Evolutionary conservation across 2,797 vertebrate genomes (phyloP), one percentile per base, ranked within the genome.

Genomic region (Sebastes melanostomus): DNA sequence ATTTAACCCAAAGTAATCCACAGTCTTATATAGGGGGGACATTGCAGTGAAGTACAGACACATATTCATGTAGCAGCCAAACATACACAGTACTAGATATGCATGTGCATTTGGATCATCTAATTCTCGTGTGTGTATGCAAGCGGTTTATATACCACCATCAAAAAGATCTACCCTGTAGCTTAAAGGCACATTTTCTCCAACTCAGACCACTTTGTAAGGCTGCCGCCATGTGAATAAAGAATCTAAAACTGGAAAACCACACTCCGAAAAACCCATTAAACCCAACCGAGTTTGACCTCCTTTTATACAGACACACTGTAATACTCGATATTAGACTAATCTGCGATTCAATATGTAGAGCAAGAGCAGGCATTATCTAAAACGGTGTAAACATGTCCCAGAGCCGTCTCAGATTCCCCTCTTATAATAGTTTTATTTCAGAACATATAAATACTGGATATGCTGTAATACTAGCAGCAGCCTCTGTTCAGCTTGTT

Each of bases 351-450:
- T 93, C 88, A 85, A 90, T 93, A 91, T 96, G 95, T 93, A 92
- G 92, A 94, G 94, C 95, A 94, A 95, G 92, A 75, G 82, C 68
- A 32, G 75, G 90, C 88, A 92, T 93, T 94, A 94, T 94, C 88
- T 91, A 92, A 94, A 91, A 92, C 80, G 91, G 92, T 96, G 95
- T 94, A 94, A 96, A 95, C 93, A 95, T 93, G 90, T 94, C 93
- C 88, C 91, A 94, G 93, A 93, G 93, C 92, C 93, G 84, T 90
- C 87, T 92, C 88, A 92, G 86, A 92, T 90, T 90, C 88, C 78
- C 87, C 52, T 87, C 85, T 91, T 91, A 91, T 94, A 94, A 94
- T 89, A 91, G 93, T 94, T 92, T 94, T 93, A 94, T 92, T 94
- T 93, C 75, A 72, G 75, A 85, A 90, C 85, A 89, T 88, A 93